A percentile compares a stretch with the other conserved stretches of the same genome.
These are phyloP conservation scores for Elysia chlorotica DNA, from an alignment of 1,140 invertebrate species.

Conservation along the genomic window DNA sequence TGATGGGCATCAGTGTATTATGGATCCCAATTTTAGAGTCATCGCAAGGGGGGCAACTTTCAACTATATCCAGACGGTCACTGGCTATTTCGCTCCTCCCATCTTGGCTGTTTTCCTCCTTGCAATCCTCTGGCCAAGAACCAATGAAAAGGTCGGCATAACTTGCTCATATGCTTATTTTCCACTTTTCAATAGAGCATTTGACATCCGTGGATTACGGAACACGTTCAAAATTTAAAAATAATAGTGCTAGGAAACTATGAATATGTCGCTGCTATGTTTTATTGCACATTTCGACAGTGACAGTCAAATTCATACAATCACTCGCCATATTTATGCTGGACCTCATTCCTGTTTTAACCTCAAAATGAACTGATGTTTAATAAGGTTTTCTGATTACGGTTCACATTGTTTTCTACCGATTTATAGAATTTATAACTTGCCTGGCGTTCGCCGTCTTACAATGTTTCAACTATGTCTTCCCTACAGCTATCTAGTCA, in stretches of 20 bases:
- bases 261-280: background rate
- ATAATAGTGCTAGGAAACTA: too few relatives aligned
- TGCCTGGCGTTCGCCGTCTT: too few relatives aligned
- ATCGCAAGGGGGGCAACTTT: conserved; percentile 66
- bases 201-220: too few relatives aligned
- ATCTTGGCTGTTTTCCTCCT: conserved; percentile 64
- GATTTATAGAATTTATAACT: too few relatives aligned
- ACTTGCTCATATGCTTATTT: background rate
- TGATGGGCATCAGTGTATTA: conserved; percentile 61
- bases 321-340: background rate
- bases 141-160: conserved; percentile 62
- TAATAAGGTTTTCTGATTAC: too few relatives aligned
- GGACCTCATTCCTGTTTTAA: too few relatives aligned
- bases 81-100: conserved; percentile 64
- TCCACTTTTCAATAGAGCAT: background rate
- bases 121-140: conserved; percentile 63
- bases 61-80: conserved; percentile 66
- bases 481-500: too few relatives aligned
- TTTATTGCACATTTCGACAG: background rate
- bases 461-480: too few relatives aligned
- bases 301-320: background rate
- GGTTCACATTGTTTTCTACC: too few relatives aligned
- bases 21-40: conserved; percentile 65
- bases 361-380: too few relatives aligned
- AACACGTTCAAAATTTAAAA: too few relatives aligned